phyloP scores from a whole-genome alignment of 2,888 invertebrate species.

The Eumerus sabulonum region DNA sequence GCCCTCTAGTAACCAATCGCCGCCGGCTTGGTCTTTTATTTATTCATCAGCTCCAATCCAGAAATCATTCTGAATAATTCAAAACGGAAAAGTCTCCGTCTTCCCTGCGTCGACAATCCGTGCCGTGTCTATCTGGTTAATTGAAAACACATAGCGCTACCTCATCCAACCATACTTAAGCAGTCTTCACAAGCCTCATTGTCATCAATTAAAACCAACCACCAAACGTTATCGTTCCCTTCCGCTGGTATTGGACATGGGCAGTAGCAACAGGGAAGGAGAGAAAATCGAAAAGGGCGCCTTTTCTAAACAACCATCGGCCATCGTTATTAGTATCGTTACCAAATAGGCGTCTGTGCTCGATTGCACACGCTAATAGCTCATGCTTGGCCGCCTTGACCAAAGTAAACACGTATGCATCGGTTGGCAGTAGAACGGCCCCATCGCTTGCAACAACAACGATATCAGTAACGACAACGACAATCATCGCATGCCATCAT shows the following conservation, averaged over 20 bases:
- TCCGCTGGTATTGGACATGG: constrained; percentile 4
- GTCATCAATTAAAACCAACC: constrained; percentile 63
- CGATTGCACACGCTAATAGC: constrained; percentile 68
- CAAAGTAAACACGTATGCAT: constrained; percentile 62
- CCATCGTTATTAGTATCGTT: constrained; percentile 57
- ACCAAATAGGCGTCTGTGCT: constrained; percentile 65
- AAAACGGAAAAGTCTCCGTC: not conserved
- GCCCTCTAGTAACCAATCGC: no score
- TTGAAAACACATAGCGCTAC: constrained; percentile 64
- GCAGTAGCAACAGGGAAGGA: not conserved
- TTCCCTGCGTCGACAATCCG: not conserved
- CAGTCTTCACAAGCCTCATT: constrained; percentile 58
- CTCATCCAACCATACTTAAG: constrained; percentile 41
- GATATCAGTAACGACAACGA: constrained; percentile 14
- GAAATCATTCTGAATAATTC: no score
- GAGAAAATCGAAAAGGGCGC: constrained; percentile 43
- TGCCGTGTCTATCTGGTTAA: constrained; percentile 35
- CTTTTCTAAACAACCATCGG: constrained; percentile 51
- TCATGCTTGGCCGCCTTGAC: constrained; percentile 56
- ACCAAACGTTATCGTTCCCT: constrained; percentile 33
- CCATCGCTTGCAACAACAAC: not conserved
- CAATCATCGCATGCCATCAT: constrained; percentile 63
- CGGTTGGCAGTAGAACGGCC: no score
- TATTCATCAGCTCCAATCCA: no score
- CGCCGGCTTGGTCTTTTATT: no score